Conservation (phyloP, 2,888 invertebrate genomes). For the Polia nebulosa region DNA sequence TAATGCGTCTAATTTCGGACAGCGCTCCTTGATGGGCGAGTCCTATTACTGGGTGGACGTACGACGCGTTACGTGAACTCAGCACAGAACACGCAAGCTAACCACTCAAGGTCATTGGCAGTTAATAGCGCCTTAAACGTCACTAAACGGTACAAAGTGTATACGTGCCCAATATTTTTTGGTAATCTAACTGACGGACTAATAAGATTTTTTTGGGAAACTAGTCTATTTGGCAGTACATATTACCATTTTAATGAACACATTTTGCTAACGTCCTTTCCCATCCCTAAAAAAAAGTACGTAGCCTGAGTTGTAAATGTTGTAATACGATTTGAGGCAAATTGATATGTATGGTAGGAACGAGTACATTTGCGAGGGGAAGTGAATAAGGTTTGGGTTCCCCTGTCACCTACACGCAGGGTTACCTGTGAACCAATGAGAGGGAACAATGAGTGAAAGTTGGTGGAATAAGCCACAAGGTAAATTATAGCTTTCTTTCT, state of each 20-base stretch:
- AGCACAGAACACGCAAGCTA: too few relatives aligned
- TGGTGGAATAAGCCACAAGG: background rate
- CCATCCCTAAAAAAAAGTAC: too few relatives aligned
- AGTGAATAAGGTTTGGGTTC: constrained; percentile 3
- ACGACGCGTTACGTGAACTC: too few relatives aligned
- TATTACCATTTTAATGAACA: constrained; percentile 45
- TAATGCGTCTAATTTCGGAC: too few relatives aligned
- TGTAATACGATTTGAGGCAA: constrained; percentile 31
- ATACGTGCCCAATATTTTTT: too few relatives aligned
- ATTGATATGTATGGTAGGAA: constrained; percentile 34
- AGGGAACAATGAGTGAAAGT: background rate
- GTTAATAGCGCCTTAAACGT: too few relatives aligned
- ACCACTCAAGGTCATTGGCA: too few relatives aligned
- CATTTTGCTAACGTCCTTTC: background rate
- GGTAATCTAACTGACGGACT: too few relatives aligned
- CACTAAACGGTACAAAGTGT: too few relatives aligned
- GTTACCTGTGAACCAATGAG: background rate
- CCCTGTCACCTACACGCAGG: constrained; percentile 18
- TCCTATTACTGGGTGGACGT: too few relatives aligned
- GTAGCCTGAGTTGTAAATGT: constrained; percentile 25
- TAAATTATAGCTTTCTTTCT: background rate
- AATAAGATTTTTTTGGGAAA: too few relatives aligned
- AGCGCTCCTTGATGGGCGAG: too few relatives aligned
- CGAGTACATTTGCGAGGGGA: constrained; percentile 2
- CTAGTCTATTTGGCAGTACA: background rate